Evolutionary conservation across 2,888 invertebrate species (phyloP).

Genomic region (Conops quadrifasciatus): DNA sequence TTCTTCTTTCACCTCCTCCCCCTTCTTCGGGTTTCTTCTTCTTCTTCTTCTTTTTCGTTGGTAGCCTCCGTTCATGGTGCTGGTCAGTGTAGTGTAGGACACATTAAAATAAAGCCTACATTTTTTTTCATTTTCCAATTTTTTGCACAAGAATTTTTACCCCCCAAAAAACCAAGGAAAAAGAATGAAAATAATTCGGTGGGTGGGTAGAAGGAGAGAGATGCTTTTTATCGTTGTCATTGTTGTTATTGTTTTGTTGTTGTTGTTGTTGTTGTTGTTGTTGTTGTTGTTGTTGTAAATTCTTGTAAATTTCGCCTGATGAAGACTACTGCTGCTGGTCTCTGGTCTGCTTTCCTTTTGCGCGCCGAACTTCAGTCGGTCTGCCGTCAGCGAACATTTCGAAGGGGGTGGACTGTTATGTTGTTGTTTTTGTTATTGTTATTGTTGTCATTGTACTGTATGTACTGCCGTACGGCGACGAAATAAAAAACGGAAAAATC

Average conservation of each 20-base stretch:
- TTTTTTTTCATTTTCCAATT: constrained; percentile 15
- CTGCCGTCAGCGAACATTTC: no score
- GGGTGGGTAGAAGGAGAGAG: not conserved
- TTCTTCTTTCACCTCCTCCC: no score
- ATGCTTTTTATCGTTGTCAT: not conserved
- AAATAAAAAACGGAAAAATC: constrained; percentile 21
- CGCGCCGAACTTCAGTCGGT: no score
- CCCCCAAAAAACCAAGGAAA: not conserved
- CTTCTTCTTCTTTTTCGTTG: not conserved
- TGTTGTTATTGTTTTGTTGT: not conserved
- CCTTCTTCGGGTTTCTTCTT: not conserved
- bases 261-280: constrained; percentile 16
- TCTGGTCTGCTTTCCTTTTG: no score
- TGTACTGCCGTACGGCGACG: not conserved
- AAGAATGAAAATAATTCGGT: constrained; percentile 12
- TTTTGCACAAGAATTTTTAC: constrained; percentile 18
- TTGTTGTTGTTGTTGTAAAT: constrained; percentile 15
- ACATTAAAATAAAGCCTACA: constrained; percentile 29
- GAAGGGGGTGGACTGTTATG: constrained; percentile 5
- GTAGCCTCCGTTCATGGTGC: not conserved
- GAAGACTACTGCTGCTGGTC: constrained; percentile 17
- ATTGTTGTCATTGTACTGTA: not conserved
- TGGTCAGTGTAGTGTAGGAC: constrained; percentile 32
- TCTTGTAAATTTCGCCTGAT: constrained; percentile 28
- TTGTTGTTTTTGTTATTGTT: constrained; percentile 18